Base-by-base conservation (phyloP, 2,113 vertebrate genomes). In the Percopsis transmontana region DNA sequence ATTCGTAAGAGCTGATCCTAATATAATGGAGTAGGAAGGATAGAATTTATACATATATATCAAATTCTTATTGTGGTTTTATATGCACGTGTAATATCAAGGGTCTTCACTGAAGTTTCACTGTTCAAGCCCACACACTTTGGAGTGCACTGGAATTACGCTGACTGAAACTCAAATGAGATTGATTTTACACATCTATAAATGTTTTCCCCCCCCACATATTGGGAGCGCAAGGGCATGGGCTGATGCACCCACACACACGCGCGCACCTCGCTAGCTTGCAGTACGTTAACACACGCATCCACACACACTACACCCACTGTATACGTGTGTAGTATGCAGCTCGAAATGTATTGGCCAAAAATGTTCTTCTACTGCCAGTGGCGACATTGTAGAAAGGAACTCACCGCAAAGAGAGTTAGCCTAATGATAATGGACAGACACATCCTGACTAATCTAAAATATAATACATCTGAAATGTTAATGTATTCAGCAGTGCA, bases 401-500 rank as follows among this genome's bases (percentile, higher is more conserved):
- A 74, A 20, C 13, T 51, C 16, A 63, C 33, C 80, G 55, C 57
- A 45, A 5, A 57, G 19, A 47, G 62, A 63, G 68, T 62, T 54
- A 38, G 16, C 58, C 45, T 78, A 77, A 89, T 81, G 70, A 85
- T 72, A 76, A 39, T 2, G 23, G 80, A 81, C 70, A 58, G 38
- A 76, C 16, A 78, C 71, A 74, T 77, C 54, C 68, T 57, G 76
- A 74, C 66, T 77, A 79, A 83, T 78, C 53, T 72, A 62, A 83
- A 85, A 73, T 70, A 74, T 64, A 81, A 85, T 66, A 66, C 62
- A 76, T 77, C 48, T 47, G 66, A 85, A 85, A 88, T 83, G 85
- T 81, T 84, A 84, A 88, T 83, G 69, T 73, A 86, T 86, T 87
- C 80, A 71, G 77, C 2, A 8, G 55, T 20, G 53, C 51, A 64